Evolutionary conservation across 2,113 vertebrate genomes (phyloP), one percentile per base, ranked within the genome.

Genomic region (Sardina pilchardus): DNA sequence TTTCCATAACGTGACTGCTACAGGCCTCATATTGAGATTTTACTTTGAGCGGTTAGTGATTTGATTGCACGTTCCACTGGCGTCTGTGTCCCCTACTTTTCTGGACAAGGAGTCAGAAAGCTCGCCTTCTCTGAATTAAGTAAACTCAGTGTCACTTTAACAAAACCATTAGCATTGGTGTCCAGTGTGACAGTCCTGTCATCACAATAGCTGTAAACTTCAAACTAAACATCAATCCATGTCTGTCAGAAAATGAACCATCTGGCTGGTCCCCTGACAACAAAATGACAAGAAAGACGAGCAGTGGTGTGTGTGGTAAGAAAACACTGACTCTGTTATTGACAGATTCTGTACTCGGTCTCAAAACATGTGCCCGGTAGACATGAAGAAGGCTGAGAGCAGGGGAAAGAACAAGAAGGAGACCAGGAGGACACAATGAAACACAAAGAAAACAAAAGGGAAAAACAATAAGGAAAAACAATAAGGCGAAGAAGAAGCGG

Each of bases 381-480:
- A 34, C 36, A 36, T 78, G 12, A 78, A 16, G 71, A 12, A 78
- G 30, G 21, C 16, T 26, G n/a, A n/a, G 56, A 63, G 24, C 19
- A 16, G 63, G 63, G 63, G 0, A 12, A 30, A 71, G 34, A 9
- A 34, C 9, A 34, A 19, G 8, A 78, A 14, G 71, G n/a, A 71
- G 26, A 71, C 3, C n/a, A 17, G 30, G 16, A 14, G 34, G 21
- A 36, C 12, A 4, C 30, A 63, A 8, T 36, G 71, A 78, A 14
- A 16, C 8, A 3, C 4, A 2, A 16, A n/a, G 63, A 67, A 67
- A 17, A 67, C 16, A 17, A 2, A 67, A 24, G 12, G 4, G 7
- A 42, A 24, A 87, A 53, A 71, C 81, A 82, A 84, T 26, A 80
- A 36, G 10, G 53, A 42, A 42, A 42, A 42, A 42, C 39, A 42